These are phyloP conservation scores for Scalopus aquaticus DNA, from an alignment of 2,113 vertebrate genomes.

Conservation along the genomic window DNA sequence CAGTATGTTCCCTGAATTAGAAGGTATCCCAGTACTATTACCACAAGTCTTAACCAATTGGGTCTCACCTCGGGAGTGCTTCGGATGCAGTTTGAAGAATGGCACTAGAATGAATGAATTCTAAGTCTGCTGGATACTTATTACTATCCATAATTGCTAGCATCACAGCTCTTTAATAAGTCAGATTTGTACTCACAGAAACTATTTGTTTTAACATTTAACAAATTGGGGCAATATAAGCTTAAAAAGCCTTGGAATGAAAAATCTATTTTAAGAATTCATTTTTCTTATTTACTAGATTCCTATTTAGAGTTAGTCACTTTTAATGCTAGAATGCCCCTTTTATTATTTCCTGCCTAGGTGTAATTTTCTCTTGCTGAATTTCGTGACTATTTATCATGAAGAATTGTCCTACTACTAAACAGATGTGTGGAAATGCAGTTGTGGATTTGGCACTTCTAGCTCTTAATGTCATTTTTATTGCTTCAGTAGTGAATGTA, in stretches of 20 bases:
- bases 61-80: neutral
- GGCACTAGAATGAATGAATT: neutral
- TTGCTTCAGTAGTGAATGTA: neutral
- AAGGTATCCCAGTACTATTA: neutral
- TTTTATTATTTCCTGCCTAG: neutral
- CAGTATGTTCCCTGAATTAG: neutral
- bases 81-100: neutral
- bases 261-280: neutral
- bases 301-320: neutral
- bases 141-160: neutral
- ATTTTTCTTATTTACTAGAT: neutral
- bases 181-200: neutral
- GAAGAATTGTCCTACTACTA: neutral
- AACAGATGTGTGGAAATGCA: neutral
- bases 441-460: neutral
- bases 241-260: neutral
- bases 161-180: neutral
- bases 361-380: neutral
- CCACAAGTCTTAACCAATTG: neutral
- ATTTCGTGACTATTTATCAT: neutral
- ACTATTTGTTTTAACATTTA: neutral
- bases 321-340: neutral
- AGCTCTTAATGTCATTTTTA: slow-evolving; percentile 9
- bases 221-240: neutral
- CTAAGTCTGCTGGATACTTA: neutral